These are phyloP conservation scores for Netelia melanura DNA, from an alignment of 2,888 invertebrate genomes.

Conservation along the genomic window DNA sequence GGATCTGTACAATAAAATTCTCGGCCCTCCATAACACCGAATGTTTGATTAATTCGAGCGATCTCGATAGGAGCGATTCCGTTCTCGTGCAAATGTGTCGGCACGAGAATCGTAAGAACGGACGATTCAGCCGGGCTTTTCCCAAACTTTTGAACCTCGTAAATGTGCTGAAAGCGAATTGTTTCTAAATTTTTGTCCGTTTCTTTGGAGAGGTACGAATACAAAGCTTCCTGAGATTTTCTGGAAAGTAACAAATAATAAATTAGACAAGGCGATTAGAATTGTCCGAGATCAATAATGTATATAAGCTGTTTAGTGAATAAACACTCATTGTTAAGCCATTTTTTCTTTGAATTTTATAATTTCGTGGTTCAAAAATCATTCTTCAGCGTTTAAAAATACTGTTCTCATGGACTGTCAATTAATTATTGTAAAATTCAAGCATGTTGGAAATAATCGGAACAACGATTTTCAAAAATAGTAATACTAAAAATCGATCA, in stretches of 20 bases:
- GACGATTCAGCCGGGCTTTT: slow-evolving; percentile 83
- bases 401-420: too few species aligned
- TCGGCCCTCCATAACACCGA: slow-evolving; percentile 70
- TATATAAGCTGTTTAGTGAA: background rate
- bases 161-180: slow-evolving; percentile 79
- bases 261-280: background rate
- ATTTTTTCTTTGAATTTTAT: too few species aligned
- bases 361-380: too few species aligned
- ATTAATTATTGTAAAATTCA: too few species aligned
- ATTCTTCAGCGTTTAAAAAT: too few species aligned
- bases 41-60: slow-evolving; percentile 70
- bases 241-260: slow-evolving; percentile 73
- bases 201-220: slow-evolving; percentile 80
- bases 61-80: slow-evolving; percentile 65
- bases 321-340: background rate
- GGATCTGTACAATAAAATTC: slow-evolving; percentile 68
- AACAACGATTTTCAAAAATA: too few species aligned
- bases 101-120: slow-evolving; percentile 80
- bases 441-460: too few species aligned
- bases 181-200: slow-evolving; percentile 75
- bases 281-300: background rate
- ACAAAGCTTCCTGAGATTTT: slow-evolving; percentile 81
- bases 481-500: too few species aligned
- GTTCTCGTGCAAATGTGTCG: slow-evolving; percentile 73
- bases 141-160: slow-evolving; percentile 82